Conservation (phyloP, 2,113 vertebrate species). For the Neodon shergylaensis region DNA sequence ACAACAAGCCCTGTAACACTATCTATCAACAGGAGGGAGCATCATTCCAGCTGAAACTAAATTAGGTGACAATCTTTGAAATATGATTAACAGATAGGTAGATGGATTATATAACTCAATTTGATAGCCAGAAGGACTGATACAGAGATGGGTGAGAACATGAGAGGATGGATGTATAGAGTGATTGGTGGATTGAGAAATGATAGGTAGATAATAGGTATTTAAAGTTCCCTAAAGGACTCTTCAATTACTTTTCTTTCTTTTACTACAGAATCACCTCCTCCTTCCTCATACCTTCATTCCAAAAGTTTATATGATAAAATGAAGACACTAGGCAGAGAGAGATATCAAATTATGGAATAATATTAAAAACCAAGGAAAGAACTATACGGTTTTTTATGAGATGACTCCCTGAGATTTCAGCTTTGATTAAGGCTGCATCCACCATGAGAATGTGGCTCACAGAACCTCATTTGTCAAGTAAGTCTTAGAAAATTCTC, state of each 20-base stretch:
- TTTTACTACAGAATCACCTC: neutral
- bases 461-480: neutral
- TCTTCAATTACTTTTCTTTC: neutral
- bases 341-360: neutral
- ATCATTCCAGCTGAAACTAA: slow-evolving; percentile 45
- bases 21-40: slow-evolving; percentile 48
- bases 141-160: neutral
- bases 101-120: neutral
- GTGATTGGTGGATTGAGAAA: neutral
- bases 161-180: neutral
- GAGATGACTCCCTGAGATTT: neutral
- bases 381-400: neutral
- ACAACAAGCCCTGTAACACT: slow-evolving; percentile 65
- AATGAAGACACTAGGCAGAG: neutral
- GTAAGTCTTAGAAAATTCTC: neutral
- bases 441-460: neutral
- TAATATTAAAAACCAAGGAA: neutral
- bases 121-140: neutral
- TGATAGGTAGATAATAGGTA: neutral
- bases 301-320: neutral
- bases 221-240: neutral
- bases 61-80: slow-evolving; percentile 60
- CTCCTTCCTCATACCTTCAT: neutral
- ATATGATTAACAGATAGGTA: slow-evolving; percentile 29
- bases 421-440: neutral